Base-by-base conservation (phyloP, 2,888 invertebrate genomes). In the Plagodis dolabraria region DNA sequence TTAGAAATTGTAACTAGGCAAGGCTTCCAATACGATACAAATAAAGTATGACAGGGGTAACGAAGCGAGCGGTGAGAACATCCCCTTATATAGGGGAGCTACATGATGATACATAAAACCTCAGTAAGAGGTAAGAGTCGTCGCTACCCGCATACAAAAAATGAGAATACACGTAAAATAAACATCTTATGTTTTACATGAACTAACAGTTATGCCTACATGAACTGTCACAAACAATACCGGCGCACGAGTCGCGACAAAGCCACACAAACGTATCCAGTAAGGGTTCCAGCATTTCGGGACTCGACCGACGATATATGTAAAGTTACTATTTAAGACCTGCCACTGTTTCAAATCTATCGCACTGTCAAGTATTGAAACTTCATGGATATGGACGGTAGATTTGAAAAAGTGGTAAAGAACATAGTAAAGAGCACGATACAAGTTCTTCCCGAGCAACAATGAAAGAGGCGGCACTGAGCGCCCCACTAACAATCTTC, bases 201-300 rank as follows among this genome's bases (percentile, higher is more conserved):
- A 90, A 90, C 91, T 91, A 90, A 90, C 90, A 89, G 87, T 90
- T 89, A 89, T 80, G 80, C 80, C 87, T 89, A 89, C 81, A 88
- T 84, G 85, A 91, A 89, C 86, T 81, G 82, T 85, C 80, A 77
- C 76, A 80, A 83, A 83, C 78, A 38, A 47, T 36, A 51, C 47
- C 56, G 50, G 7, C 47, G 63, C 42, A 5, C 53, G 59, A 53
- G 53, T 50, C 44, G 11, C 46, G 49, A 47, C n/a, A 38, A 8
- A n/a, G 22, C 53, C 11, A 53, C 34, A 9, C 40, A 35, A 9
- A 33, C 5, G 10, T 33, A n/a, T 48, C 49, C 11, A 9, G 7
- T 49, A 12, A 10, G 9, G 7, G 52, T 49, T 53, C 36, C 42
- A 49, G 44, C 40, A 7, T 2, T 50, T 60, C 63, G 47, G 42